Evolutionary conservation across 2,888 invertebrate genomes (phyloP).

Genomic region (Clistopyga incitator): DNA sequence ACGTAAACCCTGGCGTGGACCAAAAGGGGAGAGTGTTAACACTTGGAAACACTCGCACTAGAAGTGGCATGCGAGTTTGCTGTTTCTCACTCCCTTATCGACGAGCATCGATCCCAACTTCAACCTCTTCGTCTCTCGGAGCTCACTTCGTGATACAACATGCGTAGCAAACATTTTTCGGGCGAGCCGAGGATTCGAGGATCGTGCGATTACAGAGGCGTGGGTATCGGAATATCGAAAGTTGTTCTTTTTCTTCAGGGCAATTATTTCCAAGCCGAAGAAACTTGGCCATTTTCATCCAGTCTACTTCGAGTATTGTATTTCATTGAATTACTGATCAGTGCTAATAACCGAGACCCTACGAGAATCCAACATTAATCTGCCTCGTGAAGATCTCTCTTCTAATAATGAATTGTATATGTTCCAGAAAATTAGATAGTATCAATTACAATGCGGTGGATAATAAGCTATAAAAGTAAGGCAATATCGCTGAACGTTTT

Average conservation of each 20-base stretch:
- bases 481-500: conserved; percentile 49
- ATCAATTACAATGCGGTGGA: conserved; percentile 40
- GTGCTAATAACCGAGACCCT: conserved; percentile 7
- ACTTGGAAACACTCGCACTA: conserved; percentile 69
- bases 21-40: conserved; percentile 72
- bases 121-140: conserved; percentile 18
- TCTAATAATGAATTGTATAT: neutral
- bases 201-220: conserved; percentile 11
- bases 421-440: conserved; percentile 37
- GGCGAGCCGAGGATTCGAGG: neutral
- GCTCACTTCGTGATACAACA: conserved; percentile 31
- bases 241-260: conserved; percentile 7
- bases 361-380: neutral
- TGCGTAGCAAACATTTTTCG: neutral
- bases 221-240: conserved; percentile 15
- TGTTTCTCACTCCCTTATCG: conserved; percentile 9
- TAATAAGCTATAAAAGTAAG: conserved; percentile 34
- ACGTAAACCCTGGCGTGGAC: conserved; percentile 28
- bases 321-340: conserved; percentile 27
- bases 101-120: neutral
- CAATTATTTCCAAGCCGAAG: conserved; percentile 12
- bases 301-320: neutral
- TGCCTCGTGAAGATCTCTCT: neutral
- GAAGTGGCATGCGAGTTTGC: conserved; percentile 26
- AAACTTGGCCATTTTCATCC: conserved; percentile 13